A percentile compares a stretch with the other conserved stretches of the same genome.
Evolutionary conservation across 2,888 invertebrate genomes (phyloP).

Genomic region (Tipula vernalis): DNA sequence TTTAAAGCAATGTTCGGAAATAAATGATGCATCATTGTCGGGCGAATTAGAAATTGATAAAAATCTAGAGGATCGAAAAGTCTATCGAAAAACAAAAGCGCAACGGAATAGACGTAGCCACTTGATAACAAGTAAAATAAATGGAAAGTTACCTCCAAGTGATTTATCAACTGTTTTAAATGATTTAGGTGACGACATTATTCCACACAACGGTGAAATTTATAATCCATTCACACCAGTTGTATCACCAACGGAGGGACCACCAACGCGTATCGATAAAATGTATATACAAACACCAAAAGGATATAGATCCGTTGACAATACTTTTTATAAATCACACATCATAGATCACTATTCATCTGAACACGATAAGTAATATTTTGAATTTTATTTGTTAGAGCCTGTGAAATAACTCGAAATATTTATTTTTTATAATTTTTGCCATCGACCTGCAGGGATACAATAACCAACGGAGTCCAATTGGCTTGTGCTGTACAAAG

Average conservation of each 20-base stretch:
- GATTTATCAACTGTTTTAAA: slow-evolving; percentile 32
- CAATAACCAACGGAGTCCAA: slow-evolving; percentile 26
- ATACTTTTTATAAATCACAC: slow-evolving; percentile 33
- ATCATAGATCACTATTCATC: slow-evolving; percentile 17
- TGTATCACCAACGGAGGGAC: slow-evolving; percentile 35
- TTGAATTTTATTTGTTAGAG: neutral
- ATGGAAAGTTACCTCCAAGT: slow-evolving; percentile 32
- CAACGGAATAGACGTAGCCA: slow-evolving; percentile 34
- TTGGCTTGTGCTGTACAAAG: slow-evolving; percentile 38
- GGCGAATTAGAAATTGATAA: slow-evolving; percentile 36
- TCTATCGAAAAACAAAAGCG: slow-evolving; percentile 35
- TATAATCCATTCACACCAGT: slow-evolving; percentile 38
- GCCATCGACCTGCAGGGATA: neutral
- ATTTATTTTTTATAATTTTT: neutral
- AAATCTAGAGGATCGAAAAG: slow-evolving; percentile 33
- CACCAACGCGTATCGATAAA: slow-evolving; percentile 34
- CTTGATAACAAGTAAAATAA: slow-evolving; percentile 28
- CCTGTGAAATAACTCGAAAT: neutral
- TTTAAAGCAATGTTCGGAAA: slow-evolving; percentile 35
- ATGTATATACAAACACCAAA: slow-evolving; percentile 37
- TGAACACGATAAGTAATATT: slow-evolving; percentile 22
- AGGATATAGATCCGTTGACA: slow-evolving; percentile 36
- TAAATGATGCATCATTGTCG: slow-evolving; percentile 35
- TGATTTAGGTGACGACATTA: slow-evolving; percentile 35
- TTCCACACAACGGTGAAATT: slow-evolving; percentile 34